phyloP scores from a whole-genome alignment of 2,888 invertebrate species.

The Mythimna vitellina region DNA sequence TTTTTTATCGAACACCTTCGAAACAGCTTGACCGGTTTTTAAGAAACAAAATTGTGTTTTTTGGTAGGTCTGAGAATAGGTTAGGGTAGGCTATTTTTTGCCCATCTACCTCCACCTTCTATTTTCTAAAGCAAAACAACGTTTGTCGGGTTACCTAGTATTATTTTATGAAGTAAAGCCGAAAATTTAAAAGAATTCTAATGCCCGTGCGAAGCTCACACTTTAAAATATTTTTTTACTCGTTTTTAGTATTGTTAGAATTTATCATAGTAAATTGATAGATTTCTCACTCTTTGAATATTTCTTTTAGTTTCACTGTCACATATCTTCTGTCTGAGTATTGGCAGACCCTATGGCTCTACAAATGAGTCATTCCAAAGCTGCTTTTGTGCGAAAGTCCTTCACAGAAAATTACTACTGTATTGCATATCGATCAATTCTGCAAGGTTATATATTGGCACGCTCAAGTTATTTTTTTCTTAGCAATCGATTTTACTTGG shows the following conservation, averaged over 20 bases:
- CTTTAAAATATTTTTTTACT: background rate
- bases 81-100: too few relatives aligned
- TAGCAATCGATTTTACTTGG: constrained; percentile 37
- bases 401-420: background rate
- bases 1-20: too few relatives aligned
- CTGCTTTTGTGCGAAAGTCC: background rate
- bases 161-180: too few relatives aligned
- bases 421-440: constrained; percentile 44
- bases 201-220: too few relatives aligned
- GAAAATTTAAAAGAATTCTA: too few relatives aligned
- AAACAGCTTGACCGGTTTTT: too few relatives aligned
- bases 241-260: background rate
- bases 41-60: too few relatives aligned
- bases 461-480: constrained; percentile 25
- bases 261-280: background rate
- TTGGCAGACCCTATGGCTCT: background rate
- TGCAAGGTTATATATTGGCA: constrained; percentile 27
- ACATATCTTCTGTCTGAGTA: background rate
- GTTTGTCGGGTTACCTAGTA: too few relatives aligned
- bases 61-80: too few relatives aligned
- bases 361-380: constrained; percentile 9
- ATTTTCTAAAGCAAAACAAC: too few relatives aligned
- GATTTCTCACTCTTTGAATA: background rate
- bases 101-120: too few relatives aligned
- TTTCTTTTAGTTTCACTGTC: background rate